Percentiles rank a stretch among this genome's conserved stretches.
phyloP scores from a whole-genome alignment of 2,113 vertebrate genomes.

The Agapornis roseicollis region DNA sequence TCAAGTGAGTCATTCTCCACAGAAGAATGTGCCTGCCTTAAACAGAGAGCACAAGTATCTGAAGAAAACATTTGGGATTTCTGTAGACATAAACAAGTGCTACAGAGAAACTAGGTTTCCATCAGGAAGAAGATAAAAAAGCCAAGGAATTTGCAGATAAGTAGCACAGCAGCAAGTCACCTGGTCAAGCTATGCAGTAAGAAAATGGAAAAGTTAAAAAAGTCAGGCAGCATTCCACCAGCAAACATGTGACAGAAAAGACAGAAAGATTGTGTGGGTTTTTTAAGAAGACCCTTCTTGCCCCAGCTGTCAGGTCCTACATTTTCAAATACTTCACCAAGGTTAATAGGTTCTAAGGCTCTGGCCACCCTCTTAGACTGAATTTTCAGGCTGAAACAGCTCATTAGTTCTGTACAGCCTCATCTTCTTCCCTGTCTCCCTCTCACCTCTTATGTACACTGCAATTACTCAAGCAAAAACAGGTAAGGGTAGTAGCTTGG shows the following conservation, averaged over 20 bases:
- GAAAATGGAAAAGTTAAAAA: neutral
- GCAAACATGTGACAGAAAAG: neutral
- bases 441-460: neutral
- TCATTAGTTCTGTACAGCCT: neutral
- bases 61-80: neutral
- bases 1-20: neutral
- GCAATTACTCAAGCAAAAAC: neutral
- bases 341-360: constrained; percentile 13
- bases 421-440: neutral
- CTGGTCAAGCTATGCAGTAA: neutral
- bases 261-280: neutral
- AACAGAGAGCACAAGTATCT: neutral
- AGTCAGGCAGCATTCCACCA: neutral
- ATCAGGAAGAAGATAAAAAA: neutral
- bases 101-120: neutral
- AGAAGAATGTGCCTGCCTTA: neutral
- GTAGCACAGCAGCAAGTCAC: neutral
- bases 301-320: neutral
- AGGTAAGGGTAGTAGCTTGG: neutral
- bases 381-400: neutral
- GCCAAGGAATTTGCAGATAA: neutral
- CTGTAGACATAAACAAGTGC: neutral
- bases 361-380: neutral
- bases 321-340: neutral
- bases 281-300: neutral